phyloP scores from a whole-genome alignment of 2,797 vertebrate genomes.

The Crenuchus spilurus region DNA sequence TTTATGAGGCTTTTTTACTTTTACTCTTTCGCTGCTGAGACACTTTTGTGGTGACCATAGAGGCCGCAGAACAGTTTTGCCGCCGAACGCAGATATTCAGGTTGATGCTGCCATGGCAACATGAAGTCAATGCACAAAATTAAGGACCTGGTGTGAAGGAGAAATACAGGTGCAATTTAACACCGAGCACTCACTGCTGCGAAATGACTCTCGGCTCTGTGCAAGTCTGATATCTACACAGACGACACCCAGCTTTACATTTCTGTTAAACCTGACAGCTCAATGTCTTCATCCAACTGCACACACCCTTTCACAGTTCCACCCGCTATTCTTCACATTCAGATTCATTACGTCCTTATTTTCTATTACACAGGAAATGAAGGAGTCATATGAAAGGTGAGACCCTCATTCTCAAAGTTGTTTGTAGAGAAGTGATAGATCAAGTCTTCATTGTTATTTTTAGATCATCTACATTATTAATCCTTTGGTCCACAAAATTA shows the following conservation, averaged over 20 bases:
- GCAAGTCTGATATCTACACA: constrained; percentile 1
- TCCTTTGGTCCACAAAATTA: too few species aligned
- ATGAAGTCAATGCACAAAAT: constrained; percentile 47
- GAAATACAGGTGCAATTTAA: constrained; percentile 45
- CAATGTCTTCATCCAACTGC: too few species aligned
- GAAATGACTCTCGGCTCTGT: constrained; percentile 14
- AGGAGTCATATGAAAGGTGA: too few species aligned
- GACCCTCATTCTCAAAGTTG: too few species aligned
- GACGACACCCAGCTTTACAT: too few species aligned
- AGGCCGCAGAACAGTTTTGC: constrained; percentile 15
- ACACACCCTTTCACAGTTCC: too few species aligned
- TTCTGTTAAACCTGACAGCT: neutral
- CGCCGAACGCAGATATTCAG: constrained; percentile 19
- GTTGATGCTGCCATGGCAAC: constrained; percentile 59
- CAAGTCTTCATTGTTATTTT: too few species aligned
- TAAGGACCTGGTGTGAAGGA: constrained; percentile 32
- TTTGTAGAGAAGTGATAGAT: too few species aligned
- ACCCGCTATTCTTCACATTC: too few species aligned
- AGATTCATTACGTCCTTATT: too few species aligned
- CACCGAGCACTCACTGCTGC: constrained; percentile 17
- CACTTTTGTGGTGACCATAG: constrained; percentile 22
- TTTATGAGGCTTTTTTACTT: constrained; percentile 10
- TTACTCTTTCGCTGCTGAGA: constrained; percentile 3
- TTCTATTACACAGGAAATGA: too few species aligned
- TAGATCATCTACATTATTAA: too few species aligned